Base-by-base conservation (phyloP, 2,113 vertebrate genomes). In the Pitta sordida region DNA sequence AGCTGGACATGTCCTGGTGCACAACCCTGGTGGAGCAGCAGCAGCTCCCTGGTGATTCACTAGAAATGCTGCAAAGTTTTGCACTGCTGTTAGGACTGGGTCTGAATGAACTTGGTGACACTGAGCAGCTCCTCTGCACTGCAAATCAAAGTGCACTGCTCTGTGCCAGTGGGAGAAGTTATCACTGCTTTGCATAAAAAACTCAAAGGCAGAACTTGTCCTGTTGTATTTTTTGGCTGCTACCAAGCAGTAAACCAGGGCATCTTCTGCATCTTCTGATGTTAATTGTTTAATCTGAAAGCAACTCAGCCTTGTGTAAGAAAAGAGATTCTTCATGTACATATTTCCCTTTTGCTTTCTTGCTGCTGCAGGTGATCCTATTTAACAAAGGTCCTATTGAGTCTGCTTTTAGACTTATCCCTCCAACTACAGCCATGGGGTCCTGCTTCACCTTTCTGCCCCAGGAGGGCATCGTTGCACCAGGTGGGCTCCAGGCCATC, bases 381-480 rank as follows among this genome's bases (percentile, higher is more conserved):
- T 94, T 89, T 15, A 99, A 99, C 97, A 98, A 92, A 62, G 98
- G 98, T 13, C 96, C 97, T 69, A 98, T 99, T 7, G 97, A 98
- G 49, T 98, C 98, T 69, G 46, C 96, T 44, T 99, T 98, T 96
- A 96, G 15, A 19, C 60, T 98, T 67, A 63, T 91, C 7, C 95
- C 95, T 85, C 95, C 98, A 2, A 52, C 90, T 79, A 98, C 98
- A 4, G 79, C 96, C 14, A 92, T 98, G 74, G 98, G 98, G 6
- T 83, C 91, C 68, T 98, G 97, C 96, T 99, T 99, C 88, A 97
- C 97, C 16, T 97, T 99, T 71, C 96, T 82, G 18, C 98, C 98
- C 14, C 91, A 83, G 46, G 98, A 99, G 90, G 99, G 98, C 30
- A 95, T 97, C 18, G 88, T 99, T 29, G 92, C 97, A 41, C 93